phyloP scores from a whole-genome alignment of 2,888 invertebrate species.

The Venusia cambrica region DNA sequence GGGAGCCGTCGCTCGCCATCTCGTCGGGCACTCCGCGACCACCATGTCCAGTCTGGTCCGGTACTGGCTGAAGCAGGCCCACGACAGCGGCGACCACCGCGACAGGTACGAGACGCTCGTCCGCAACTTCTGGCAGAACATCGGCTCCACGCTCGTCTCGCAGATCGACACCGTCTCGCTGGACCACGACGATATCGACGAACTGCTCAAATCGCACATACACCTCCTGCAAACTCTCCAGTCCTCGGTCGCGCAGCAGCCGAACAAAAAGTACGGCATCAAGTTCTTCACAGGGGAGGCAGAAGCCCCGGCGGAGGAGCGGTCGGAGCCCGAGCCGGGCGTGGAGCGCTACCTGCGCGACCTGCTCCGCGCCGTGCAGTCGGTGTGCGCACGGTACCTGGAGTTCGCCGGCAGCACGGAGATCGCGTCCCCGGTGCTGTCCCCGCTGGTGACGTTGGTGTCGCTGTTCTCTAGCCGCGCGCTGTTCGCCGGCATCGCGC shows the following conservation, averaged over 20 bases:
- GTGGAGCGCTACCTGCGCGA: conserved; percentile 58
- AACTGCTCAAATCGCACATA: conserved; percentile 63
- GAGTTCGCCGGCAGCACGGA: conserved; percentile 69
- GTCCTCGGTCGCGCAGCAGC: conserved; percentile 38
- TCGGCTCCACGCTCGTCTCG: conserved; percentile 43
- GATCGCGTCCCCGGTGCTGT: conserved; percentile 62
- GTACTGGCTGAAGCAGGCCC: conserved; percentile 56
- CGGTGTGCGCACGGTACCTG: conserved; percentile 77
- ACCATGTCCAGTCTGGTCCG: conserved; percentile 48
- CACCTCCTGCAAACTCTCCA: conserved; percentile 51
- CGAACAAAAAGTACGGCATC: conserved; percentile 45
- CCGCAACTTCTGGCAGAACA: conserved; percentile 65
- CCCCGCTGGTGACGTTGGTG: conserved; percentile 76
- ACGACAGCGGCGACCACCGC: conserved; percentile 30
- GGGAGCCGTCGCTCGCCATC: conserved; percentile 30
- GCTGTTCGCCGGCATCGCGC: conserved; percentile 76
- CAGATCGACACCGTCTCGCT: conserved; percentile 60
- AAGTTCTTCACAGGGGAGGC: conserved; percentile 51
- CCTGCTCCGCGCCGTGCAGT: conserved; percentile 67
- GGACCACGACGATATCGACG: conserved; percentile 54
- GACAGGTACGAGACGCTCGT: conserved; percentile 52
- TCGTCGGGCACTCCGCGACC: conserved; percentile 45
- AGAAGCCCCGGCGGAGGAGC: conserved; percentile 26
- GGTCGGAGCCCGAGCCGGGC: conserved; percentile 32
- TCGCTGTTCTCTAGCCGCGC: conserved; percentile 77